phyloP scores from a whole-genome alignment of 2,113 vertebrate genomes.

The Rhabdomys dilectus region DNA sequence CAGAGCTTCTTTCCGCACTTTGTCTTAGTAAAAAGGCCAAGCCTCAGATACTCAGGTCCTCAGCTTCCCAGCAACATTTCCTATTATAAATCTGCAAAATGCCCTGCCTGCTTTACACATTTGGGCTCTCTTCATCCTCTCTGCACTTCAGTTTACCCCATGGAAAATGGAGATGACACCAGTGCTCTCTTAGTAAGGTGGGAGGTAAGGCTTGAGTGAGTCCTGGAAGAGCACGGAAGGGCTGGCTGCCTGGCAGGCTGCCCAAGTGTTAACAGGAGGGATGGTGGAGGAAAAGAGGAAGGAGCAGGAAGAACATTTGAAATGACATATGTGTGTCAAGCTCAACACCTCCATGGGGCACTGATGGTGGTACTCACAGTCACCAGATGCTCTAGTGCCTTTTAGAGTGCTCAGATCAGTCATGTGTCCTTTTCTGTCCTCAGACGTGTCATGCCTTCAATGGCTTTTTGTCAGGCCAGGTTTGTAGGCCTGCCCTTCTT shows the following conservation, averaged over 20 bases:
- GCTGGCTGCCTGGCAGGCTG: not conserved
- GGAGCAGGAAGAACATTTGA: not conserved
- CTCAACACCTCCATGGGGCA: not conserved
- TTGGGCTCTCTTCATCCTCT: not conserved
- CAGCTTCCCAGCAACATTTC: not conserved
- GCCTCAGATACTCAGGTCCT: not conserved
- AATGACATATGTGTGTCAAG: not conserved
- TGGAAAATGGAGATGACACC: not conserved
- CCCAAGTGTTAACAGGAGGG: not conserved
- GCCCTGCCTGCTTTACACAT: not conserved
- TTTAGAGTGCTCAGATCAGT: not conserved
- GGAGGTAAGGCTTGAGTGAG: not conserved
- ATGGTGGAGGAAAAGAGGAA: not conserved
- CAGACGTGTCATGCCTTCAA: not conserved
- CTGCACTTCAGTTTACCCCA: not conserved
- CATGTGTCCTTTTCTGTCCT: not conserved
- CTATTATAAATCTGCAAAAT: not conserved
- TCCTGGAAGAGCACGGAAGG: not conserved
- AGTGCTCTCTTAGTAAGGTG: not conserved
- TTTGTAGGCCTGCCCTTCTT: not conserved
- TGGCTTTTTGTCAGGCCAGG: not conserved
- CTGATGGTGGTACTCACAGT: not conserved
- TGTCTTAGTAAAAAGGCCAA: not conserved
- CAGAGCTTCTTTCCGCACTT: not conserved
- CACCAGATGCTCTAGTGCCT: not conserved